Evolutionary conservation across 2,113 vertebrate genomes (phyloP).

Genomic region (Hippocampus guttulatus): DNA sequence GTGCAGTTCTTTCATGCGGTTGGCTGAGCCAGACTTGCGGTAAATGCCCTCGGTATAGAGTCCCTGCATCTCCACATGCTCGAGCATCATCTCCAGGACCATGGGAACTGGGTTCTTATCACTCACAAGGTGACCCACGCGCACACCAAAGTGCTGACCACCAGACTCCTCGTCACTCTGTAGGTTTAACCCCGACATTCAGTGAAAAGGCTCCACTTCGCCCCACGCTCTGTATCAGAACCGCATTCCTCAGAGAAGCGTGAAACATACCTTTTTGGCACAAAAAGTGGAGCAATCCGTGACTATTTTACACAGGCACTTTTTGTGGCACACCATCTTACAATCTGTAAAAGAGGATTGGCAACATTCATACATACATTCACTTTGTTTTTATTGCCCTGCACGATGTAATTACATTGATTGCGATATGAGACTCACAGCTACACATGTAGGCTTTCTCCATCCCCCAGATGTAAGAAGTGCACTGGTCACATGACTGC

Average conservation of each 20-base stretch:
- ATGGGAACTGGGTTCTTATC: constrained; percentile 84
- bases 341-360: constrained; percentile 73
- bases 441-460: constrained; percentile 94
- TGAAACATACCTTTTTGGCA: constrained; percentile 74
- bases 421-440: constrained; percentile 71
- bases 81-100: constrained; percentile 90
- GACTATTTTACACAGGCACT: constrained; percentile 86
- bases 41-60: constrained; percentile 97
- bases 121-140: constrained; percentile 76
- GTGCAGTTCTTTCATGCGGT: constrained; percentile 89
- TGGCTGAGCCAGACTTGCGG: constrained; percentile 92
- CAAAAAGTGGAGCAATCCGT: constrained; percentile 77
- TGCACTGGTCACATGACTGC: constrained; percentile 93
- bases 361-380: no score
- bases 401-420: not conserved
- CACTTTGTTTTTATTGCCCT: not conserved
- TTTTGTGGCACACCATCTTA: constrained; percentile 96
- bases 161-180: constrained; percentile 76
- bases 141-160: constrained; percentile 83
- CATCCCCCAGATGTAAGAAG: constrained; percentile 95
- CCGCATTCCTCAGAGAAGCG: not conserved
- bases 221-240: not conserved
- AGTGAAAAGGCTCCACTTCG: not conserved
- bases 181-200: not conserved
- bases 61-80: constrained; percentile 93